Evolutionary conservation across 2,113 vertebrate genomes (phyloP).

Genomic region (Steatornis caripensis): DNA sequence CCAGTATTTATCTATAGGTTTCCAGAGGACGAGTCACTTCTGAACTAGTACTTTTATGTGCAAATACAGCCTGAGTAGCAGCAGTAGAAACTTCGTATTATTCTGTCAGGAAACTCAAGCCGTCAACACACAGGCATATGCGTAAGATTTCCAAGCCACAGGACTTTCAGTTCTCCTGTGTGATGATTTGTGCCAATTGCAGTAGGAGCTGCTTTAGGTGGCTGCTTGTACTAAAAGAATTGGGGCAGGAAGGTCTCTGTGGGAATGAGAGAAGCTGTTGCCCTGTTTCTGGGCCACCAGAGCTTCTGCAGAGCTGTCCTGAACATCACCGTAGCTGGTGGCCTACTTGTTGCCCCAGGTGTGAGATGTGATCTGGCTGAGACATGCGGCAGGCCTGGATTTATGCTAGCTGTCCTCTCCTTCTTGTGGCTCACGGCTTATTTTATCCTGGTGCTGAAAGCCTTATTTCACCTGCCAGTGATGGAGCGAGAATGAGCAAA

Average conservation of each 20-base stretch:
- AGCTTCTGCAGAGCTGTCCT: not conserved
- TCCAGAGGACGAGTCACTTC: not conserved
- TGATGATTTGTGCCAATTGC: not conserved
- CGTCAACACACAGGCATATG: not conserved
- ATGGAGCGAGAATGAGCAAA: not conserved
- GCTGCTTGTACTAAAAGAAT: not conserved
- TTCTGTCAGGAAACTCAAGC: not conserved
- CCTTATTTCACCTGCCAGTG: not conserved
- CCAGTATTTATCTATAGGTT: not conserved
- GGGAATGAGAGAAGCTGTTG: not conserved
- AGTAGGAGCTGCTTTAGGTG: not conserved
- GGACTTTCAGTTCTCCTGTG: not conserved
- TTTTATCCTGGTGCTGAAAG: not conserved
- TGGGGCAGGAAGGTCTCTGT: not conserved
- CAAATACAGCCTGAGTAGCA: not conserved
- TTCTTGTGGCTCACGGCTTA: not conserved
- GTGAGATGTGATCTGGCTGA: not conserved
- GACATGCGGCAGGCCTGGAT: not conserved
- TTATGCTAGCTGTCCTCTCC: not conserved
- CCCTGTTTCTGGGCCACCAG: not conserved
- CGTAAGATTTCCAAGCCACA: not conserved
- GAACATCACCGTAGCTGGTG: not conserved
- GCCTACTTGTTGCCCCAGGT: not conserved
- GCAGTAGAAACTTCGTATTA: not conserved
- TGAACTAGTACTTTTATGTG: not conserved